phyloP scores from a whole-genome alignment of 2,113 vertebrate species.

The Furnarius figulus region DNA sequence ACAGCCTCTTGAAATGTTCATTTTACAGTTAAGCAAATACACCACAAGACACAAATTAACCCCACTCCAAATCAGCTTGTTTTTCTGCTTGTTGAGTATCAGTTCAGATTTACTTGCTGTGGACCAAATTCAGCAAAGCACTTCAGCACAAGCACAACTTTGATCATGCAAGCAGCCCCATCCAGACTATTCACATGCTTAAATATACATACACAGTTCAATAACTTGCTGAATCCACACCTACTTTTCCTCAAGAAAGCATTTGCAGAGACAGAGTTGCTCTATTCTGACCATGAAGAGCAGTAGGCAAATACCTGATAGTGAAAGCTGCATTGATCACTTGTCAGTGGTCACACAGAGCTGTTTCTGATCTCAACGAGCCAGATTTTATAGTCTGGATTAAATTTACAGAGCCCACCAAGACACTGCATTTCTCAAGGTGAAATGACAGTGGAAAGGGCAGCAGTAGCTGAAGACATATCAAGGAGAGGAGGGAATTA shows the following conservation, averaged over 20 bases:
- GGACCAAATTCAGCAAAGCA: slow-evolving; percentile 26
- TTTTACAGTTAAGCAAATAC: slow-evolving; percentile 27
- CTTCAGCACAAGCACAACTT: slow-evolving; percentile 1
- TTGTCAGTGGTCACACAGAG: not conserved
- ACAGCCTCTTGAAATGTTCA: not conserved
- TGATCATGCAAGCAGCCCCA: not conserved
- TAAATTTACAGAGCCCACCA: not conserved
- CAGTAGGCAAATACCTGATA: not conserved
- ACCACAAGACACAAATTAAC: slow-evolving; percentile 4
- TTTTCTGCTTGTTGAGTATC: slow-evolving; percentile 26
- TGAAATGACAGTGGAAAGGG: not conserved
- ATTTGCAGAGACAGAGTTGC: not conserved
- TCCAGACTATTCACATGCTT: not conserved
- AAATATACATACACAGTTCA: not conserved
- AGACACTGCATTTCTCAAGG: not conserved
- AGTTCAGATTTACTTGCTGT: slow-evolving; percentile 32
- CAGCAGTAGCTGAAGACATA: not conserved
- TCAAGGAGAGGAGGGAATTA: slow-evolving; percentile 6
- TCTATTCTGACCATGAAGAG: not conserved
- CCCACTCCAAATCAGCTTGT: not conserved
- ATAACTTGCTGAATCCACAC: slow-evolving; percentile 1
- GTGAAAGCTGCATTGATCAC: not conserved
- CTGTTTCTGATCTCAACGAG: not conserved
- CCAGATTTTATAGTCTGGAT: not conserved
- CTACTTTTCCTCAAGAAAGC: not conserved